phyloP scores from a whole-genome alignment of 2,797 vertebrate genomes.

The Craterocephalus amniculus region DNA sequence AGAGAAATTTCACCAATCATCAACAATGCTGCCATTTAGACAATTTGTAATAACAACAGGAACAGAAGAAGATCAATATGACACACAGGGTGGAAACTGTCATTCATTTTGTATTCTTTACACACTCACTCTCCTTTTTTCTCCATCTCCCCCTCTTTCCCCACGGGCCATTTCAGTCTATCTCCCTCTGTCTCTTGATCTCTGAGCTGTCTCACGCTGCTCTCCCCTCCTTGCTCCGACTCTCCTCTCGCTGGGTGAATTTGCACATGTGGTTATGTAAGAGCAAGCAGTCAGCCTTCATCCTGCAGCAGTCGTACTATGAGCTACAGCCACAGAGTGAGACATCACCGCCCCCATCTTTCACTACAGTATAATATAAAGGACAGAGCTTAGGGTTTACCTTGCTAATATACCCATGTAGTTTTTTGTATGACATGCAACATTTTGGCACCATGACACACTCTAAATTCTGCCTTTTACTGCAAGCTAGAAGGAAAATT shows the following conservation, averaged over 20 bases:
- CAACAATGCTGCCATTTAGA: constrained; percentile 3
- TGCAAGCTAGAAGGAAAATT: not conserved
- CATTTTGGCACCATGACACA: not conserved
- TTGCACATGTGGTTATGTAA: constrained; percentile 72
- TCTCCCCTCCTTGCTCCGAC: constrained; percentile 4
- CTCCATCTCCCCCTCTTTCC: constrained; percentile 14
- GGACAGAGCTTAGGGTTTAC: constrained; percentile 28
- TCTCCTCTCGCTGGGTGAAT: constrained; percentile 80
- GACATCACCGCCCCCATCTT: constrained; percentile 39
- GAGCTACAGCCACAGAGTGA: constrained; percentile 46
- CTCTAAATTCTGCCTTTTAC: not conserved
- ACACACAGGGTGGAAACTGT: not conserved
- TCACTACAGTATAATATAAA: constrained; percentile 33
- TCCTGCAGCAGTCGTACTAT: constrained; percentile 63
- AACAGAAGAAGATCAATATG: not conserved
- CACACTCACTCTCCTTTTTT: constrained; percentile 19
- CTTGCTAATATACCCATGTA: constrained; percentile 2
- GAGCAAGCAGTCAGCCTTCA: constrained; percentile 56
- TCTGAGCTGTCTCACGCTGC: constrained; percentile 39
- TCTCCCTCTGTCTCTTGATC: constrained; percentile 41
- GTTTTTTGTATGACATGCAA: constrained; percentile 1
- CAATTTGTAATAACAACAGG: not conserved
- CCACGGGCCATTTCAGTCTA: constrained; percentile 73
- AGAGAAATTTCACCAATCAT: constrained; percentile 2
- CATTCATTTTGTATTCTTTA: constrained; percentile 35